Base-by-base conservation (phyloP, 2,888 invertebrate genomes). In the Eremobia ochroleuca region DNA sequence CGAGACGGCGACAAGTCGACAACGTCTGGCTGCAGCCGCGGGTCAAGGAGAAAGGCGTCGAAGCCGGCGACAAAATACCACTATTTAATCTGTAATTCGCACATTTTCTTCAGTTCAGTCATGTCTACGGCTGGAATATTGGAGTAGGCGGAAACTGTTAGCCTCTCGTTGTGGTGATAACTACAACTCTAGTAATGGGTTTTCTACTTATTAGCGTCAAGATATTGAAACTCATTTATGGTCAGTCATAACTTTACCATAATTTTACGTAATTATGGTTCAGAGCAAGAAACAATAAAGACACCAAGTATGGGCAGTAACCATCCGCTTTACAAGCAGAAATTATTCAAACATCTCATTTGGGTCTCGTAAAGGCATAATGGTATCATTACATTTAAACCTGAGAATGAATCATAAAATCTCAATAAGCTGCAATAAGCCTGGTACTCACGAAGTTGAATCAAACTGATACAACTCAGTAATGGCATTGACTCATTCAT, bases 1-100 rank as follows among this genome's bases (percentile, higher is more conserved):
- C 61, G 69, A 82, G 74, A 81, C 81, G 65, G 77, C 79, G 87
- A 79, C 85, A 82, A 79, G 72, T 82, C 85, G 78, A 76, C 77
- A 75, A 78, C 75, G 85, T 87, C 86, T 89, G 87, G 86, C 86
- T 85, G 88, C 81, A 84, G 71, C 34, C 87, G 66, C 88, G 87
- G 94, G 94, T 94, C 94, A 94, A 95, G 94, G 94, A 93, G 93
- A 94, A 90, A 91, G 92, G 90, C 88, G 66, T 69, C 61, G 66
- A 43, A 72, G 69, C 64, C 80, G 84, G 79, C 87, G 83, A 83
- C 85, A 78, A 88, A 86, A 88, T 87, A 80, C 74, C 71, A 83
- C 43, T 78, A 69, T 82, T 81, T 77, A 66, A 73, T 77, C 73
- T 79, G 52, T 77, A 81, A 82, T 86, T 81, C 73, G 69, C 71